phyloP scores from a whole-genome alignment of 2,888 invertebrate species.

The Diplazon laetatorius region DNA sequence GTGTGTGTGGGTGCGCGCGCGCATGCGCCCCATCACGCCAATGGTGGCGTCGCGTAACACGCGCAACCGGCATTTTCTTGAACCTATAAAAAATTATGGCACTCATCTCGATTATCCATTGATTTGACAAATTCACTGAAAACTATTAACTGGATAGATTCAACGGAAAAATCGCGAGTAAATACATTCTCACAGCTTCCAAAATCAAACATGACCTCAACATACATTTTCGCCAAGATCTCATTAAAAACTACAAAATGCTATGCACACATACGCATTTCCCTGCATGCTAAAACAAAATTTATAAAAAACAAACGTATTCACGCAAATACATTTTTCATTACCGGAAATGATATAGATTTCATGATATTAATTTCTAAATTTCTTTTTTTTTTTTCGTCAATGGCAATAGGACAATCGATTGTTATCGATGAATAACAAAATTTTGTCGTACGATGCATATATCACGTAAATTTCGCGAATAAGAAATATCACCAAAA shows the following conservation, averaged over 20 bases:
- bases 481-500: too few relatives aligned
- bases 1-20: neutral
- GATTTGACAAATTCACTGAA: conserved; percentile 2
- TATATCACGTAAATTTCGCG: too few relatives aligned
- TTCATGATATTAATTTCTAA: neutral
- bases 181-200: neutral
- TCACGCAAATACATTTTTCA: too few relatives aligned
- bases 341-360: too few relatives aligned
- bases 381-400: too few relatives aligned
- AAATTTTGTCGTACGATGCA: too few relatives aligned
- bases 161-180: neutral
- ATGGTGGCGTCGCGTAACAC: neutral
- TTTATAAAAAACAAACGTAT: too few relatives aligned
- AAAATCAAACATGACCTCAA: neutral
- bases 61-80: conserved; percentile 5
- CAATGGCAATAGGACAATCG: too few relatives aligned
- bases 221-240: neutral
- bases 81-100: neutral
- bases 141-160: neutral
- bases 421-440: too few relatives aligned
- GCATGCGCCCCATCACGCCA: conserved; percentile 2
- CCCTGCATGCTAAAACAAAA: too few relatives aligned
- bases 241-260: neutral
- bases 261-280: neutral
- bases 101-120: conserved; percentile 13